Base-by-base conservation (phyloP, 2,113 vertebrate species). In the Pluvianellus socialis region DNA sequence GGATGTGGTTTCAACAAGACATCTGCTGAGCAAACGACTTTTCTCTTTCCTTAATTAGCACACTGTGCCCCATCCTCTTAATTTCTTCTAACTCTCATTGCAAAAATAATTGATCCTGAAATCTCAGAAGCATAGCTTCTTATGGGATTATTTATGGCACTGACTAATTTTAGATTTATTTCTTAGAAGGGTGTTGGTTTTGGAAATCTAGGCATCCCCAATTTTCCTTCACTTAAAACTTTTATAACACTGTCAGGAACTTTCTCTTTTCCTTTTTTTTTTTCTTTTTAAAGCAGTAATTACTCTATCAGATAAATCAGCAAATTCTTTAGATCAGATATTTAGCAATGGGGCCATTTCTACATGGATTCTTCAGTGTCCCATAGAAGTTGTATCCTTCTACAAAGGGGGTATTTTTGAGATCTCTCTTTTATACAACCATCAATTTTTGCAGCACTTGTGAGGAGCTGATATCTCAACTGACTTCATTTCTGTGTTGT, bases 1-100 rank as follows among this genome's bases (percentile, higher is more conserved):
- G 84, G 74, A 90, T 86, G 42, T 77, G 72, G 79, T 80, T 96
- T 90, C 86, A 86, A 87, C 87, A 87, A 84, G 79, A 92, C 73
- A 82, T 92, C 92, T 88, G 90, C 56, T 81, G 68, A 87, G 77
- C 44, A 85, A 92, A 87, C n/a, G 40, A 67, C 30, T 87, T 89
- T 33, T 68, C 13, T 74, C 47, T 94, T 85, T 70, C 84, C 70
- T 79, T 88, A 80, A 95, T 94, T 95, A 94, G 82, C 82, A 74
- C 1, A 2, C 82, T 80, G 30, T 88, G 49, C 19, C 61, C 22
- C 18, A 33, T 86, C 76, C 30, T 72, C 75, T 72, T 88, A 83
- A 83, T 93, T 66, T 92, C 33, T 79, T 79, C 56, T 75, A 83
- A 92, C 14, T 79, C 74, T 58, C 53, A 32, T 11, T 20, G 70